Percentiles rank a stretch among this genome's conserved stretches.
Evolutionary conservation across 2,797 vertebrate genomes (phyloP).

Genomic region (Lepus oiostolus): DNA sequence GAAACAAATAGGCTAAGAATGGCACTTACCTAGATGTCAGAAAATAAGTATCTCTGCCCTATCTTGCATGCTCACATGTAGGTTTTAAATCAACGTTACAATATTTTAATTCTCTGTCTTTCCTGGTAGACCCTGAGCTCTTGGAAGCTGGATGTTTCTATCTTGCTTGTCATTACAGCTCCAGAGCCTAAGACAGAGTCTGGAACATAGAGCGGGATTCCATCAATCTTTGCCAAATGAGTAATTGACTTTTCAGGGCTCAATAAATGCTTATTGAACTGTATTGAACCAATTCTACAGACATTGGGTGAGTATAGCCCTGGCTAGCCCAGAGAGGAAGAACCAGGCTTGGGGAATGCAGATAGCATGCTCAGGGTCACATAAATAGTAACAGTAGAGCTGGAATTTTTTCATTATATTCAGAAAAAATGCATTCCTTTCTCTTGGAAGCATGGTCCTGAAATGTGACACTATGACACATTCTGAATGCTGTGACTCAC

Average conservation of each 20-base stretch:
- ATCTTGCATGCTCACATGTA: neutral
- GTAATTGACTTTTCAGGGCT: neutral
- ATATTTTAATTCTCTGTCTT: neutral
- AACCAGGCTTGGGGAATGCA: neutral
- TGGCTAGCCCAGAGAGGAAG: neutral
- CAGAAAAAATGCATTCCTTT: neutral
- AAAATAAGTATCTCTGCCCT: neutral
- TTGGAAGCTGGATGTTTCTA: neutral
- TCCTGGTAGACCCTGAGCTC: neutral
- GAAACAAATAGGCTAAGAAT: neutral
- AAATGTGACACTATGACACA: conserved; percentile 31
- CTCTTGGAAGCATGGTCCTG: conserved; percentile 42
- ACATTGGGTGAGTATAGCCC: neutral
- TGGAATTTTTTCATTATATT: conserved; percentile 38
- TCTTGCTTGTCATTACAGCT: neutral
- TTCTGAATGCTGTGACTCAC: conserved; percentile 19
- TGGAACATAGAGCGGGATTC: neutral
- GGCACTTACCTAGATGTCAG: neutral
- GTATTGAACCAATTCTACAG: conserved; percentile 2
- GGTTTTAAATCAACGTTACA: neutral
- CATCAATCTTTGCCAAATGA: neutral
- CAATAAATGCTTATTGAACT: neutral
- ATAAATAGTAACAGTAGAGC: neutral
- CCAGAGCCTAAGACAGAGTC: neutral
- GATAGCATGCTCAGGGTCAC: neutral